Evolutionary conservation across 1,140 invertebrate species (phyloP).

Genomic region (Megalopta genalis): DNA sequence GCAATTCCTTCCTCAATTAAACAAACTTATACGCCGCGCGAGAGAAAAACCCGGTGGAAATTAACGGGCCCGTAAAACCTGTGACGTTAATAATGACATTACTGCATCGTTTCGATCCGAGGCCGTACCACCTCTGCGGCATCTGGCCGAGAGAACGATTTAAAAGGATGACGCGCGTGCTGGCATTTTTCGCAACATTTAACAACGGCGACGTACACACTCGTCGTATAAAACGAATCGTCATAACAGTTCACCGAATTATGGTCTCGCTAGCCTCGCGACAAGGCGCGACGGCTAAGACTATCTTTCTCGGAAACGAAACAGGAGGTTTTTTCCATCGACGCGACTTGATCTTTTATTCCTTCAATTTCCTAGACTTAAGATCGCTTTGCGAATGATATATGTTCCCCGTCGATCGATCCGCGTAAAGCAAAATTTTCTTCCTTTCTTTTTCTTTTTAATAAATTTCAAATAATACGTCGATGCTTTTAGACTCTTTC

Average conservation of each 20-base stretch:
- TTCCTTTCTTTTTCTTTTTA: too few species aligned
- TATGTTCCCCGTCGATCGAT: too few species aligned
- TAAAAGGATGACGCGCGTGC: not conserved
- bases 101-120: slow-evolving; percentile 32
- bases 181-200: slow-evolving; percentile 17
- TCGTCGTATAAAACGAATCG: slow-evolving; percentile 3
- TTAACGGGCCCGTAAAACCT: slow-evolving; percentile 62
- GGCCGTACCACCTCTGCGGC: slow-evolving; percentile 21
- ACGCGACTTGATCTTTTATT: too few species aligned
- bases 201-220: slow-evolving; percentile 4
- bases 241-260: slow-evolving; percentile 41
- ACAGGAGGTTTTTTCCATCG: too few species aligned
- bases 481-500: too few species aligned
- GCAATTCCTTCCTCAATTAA: slow-evolving; percentile 58
- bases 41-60: slow-evolving; percentile 31
- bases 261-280: slow-evolving; percentile 52
- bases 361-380: too few species aligned
- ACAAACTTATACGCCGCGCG: slow-evolving; percentile 26
- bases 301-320: not conserved
- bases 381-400: too few species aligned
- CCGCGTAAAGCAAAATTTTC: too few species aligned
- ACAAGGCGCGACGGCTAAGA: slow-evolving; percentile 31
- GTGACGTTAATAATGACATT: slow-evolving; percentile 62
- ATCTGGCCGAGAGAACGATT: not conserved
- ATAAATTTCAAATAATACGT: too few species aligned